Base-by-base conservation (phyloP, 2,888 invertebrate species). In the Harpalus rubripes region DNA sequence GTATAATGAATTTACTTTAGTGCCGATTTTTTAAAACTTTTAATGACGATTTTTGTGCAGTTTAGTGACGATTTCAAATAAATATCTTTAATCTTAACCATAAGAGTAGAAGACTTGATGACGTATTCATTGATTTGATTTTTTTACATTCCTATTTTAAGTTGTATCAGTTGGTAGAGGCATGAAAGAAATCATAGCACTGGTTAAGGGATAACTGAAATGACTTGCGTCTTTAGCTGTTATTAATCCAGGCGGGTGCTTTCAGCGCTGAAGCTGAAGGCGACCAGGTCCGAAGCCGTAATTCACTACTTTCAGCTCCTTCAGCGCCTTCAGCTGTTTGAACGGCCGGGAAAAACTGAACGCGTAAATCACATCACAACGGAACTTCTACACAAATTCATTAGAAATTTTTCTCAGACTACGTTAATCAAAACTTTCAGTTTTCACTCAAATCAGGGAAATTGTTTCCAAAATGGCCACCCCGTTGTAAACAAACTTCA, bases 361-460 rank as follows among this genome's bases (percentile, higher is more conserved):
- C 41, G 15, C 44, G 74, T 74, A 74, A 74, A 74, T 74, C 56
- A 72, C 26, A 72, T 72, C 44, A 72, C 12, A 32, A 32, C 16
- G 26, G 26, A 78, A 78, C 78, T 78, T 59, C 22, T 10, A 58
- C 58, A 15, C 22, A 78, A 78, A 78, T 78, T 78, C 78, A 78
- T 78, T 78, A 78, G 16, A 78, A 78, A 78, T 78, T 78, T 78
- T 78, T 59, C 26, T n/a, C 32, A 15, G 39, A 10, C 8, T 44
- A 7, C 76, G 76, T 78, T 78, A 76, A 76, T 76, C 76, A 76
- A 76, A 76, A 76, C 76, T 76, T 76, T 68, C 26, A 68, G 39
- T 12, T 63, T 68, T 68, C 39, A 63, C 22, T 63, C 22, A 63
- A 63, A 63, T 63, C 63, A 63, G 63, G 22, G 63, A 63, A 63